A percentile compares a stretch with the other conserved stretches of the same genome.
phyloP scores from a whole-genome alignment of 2,113 vertebrate species.

The Alligator mississippiensis region DNA sequence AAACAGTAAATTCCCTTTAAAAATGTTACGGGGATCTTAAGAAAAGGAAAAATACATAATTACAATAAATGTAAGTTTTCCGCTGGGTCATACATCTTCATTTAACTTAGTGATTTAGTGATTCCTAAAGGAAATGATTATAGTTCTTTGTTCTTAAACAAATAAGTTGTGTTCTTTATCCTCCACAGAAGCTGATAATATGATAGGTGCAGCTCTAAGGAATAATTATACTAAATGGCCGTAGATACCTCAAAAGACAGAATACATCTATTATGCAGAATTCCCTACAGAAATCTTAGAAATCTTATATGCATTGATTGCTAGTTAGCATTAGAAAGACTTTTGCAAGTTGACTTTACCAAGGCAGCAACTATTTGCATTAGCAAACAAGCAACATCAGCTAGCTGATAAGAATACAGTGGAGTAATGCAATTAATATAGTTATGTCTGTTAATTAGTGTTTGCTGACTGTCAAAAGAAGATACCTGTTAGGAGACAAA shows the following conservation, averaged over 20 bases:
- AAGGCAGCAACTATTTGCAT: constrained; percentile 80
- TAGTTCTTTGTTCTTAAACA: constrained; percentile 80
- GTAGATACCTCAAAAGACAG: constrained; percentile 80
- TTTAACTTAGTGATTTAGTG: constrained; percentile 68
- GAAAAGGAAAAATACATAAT: constrained; percentile 47
- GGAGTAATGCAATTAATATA: constrained; percentile 83
- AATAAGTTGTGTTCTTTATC: constrained; percentile 79
- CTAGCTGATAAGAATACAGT: constrained; percentile 80
- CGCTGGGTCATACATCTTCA: constrained; percentile 70
- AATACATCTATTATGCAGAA: constrained; percentile 80
- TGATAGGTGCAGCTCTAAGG: constrained; percentile 78
- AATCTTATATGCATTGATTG: constrained; percentile 82
- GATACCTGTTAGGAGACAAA: constrained; percentile 79
- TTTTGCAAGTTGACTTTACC: constrained; percentile 75
- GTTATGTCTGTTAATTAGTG: constrained; percentile 85
- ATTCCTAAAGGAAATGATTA: constrained; percentile 78
- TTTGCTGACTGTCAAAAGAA: constrained; percentile 82
- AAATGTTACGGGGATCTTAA: constrained; percentile 26
- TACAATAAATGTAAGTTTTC: constrained; percentile 68
- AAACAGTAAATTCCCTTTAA: constrained; percentile 9
- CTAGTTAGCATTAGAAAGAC: constrained; percentile 83
- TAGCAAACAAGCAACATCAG: constrained; percentile 76
- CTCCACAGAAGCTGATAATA: constrained; percentile 75
- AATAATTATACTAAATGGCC: constrained; percentile 81
- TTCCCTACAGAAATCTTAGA: constrained; percentile 84